Evolutionary conservation across 35 echinoderm and acorn worm species (phyloP).

Genomic region (Hemicentrotus pulcherrimus): DNA sequence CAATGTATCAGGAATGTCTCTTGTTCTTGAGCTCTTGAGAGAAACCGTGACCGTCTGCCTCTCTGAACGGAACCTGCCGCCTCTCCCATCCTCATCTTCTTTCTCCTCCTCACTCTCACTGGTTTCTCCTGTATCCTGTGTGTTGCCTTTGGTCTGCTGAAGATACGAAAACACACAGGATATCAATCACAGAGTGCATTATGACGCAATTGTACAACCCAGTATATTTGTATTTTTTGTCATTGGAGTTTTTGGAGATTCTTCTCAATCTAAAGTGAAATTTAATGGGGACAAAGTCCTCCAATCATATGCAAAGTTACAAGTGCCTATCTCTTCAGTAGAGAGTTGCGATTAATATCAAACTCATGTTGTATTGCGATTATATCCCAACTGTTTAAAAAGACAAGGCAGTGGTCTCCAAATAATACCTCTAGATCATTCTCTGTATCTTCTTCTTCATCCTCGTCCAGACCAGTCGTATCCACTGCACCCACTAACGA

Average conservation of each 20-base stretch:
- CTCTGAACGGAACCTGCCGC: constrained; percentile 9
- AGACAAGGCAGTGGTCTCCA: background rate
- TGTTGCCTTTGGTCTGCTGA: background rate
- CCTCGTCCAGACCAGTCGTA: background rate
- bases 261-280: background rate
- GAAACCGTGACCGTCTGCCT: background rate
- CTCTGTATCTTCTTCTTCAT: constrained; percentile 19
- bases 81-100: background rate
- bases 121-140: constrained; percentile 28
- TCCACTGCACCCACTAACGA: background rate
- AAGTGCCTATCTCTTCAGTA: background rate
- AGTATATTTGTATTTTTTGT: background rate
- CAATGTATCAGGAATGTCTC: constrained; percentile 37
- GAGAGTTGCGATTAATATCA: background rate
- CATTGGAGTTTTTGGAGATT: no score
- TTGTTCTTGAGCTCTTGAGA: constrained; percentile 40
- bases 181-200: background rate
- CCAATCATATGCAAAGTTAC: background rate
- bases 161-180: background rate
- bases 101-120: constrained; percentile 42
- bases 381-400: background rate
- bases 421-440: background rate
- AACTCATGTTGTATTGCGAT: background rate
- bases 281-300: background rate
- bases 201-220: background rate